These are phyloP conservation scores for Lycorma delicatula DNA, from an alignment of 1,140 invertebrate species.

Conservation along the genomic window DNA sequence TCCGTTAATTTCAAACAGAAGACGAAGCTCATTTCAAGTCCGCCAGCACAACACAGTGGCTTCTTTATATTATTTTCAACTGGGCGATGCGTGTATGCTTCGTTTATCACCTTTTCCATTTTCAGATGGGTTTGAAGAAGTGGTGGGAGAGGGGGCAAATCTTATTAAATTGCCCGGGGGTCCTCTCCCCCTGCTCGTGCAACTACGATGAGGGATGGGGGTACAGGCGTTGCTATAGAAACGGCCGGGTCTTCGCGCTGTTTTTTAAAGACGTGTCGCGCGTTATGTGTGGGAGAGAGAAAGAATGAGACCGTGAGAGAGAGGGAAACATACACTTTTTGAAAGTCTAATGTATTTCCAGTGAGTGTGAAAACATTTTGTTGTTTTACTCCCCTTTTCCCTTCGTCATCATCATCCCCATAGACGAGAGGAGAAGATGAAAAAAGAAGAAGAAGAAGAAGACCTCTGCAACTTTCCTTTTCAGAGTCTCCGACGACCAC, in stretches of 20 bases:
- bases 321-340: slow-evolving; percentile 18
- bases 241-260: slow-evolving; percentile 6
- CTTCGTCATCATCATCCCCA: no score
- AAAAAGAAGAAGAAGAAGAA: no score
- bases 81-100: slow-evolving; percentile 20
- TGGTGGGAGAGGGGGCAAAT: slow-evolving; percentile 28
- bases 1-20: no score
- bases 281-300: slow-evolving; percentile 1
- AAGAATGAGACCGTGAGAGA: no score
- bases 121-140: slow-evolving; percentile 22
- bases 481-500: no score
- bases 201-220: no score
- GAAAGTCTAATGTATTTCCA: slow-evolving; percentile 17
- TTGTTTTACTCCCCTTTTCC: slow-evolving; percentile 13
- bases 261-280: slow-evolving; percentile 17
- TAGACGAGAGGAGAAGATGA: no score
- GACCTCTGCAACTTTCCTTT: no score
- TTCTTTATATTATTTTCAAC: slow-evolving; percentile 31
- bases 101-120: slow-evolving; percentile 36
- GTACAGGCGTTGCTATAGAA: slow-evolving; percentile 15
- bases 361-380: slow-evolving; percentile 18
- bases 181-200: slow-evolving; percentile 8
- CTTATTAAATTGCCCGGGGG: slow-evolving; percentile 37
- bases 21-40: no score
- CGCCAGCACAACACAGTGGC: no score